Conservation (phyloP, 2,797 vertebrate genomes). For the Synaphobranchus kaupii region DNA sequence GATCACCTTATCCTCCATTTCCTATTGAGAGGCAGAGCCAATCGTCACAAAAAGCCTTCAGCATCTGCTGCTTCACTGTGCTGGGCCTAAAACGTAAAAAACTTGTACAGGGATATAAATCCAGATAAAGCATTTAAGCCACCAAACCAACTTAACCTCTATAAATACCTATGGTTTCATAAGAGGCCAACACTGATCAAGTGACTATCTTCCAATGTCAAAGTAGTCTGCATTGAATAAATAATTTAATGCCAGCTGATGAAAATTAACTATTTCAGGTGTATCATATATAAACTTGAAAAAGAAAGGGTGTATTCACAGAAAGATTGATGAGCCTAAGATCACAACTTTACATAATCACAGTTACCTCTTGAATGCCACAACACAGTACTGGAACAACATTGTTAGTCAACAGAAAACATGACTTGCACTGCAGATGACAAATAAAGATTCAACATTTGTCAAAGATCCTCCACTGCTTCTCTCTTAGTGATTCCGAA, state of each 20-base stretch:
- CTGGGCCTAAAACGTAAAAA: neutral
- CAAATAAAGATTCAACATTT: neutral
- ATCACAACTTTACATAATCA: neutral
- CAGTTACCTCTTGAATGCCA: neutral
- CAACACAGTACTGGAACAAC: neutral
- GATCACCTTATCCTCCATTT: constrained; percentile 89
- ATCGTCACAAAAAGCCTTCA: neutral
- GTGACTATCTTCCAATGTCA: neutral
- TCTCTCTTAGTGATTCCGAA: too few species aligned
- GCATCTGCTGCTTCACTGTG: neutral
- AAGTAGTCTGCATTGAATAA: neutral
- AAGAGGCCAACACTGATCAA: neutral
- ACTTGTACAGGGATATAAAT: neutral
- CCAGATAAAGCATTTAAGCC: neutral
- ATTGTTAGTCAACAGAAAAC: neutral
- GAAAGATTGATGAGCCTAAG: too few species aligned
- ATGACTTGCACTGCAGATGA: neutral
- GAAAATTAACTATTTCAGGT: neutral
- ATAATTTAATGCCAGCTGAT: neutral
- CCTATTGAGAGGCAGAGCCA: constrained; percentile 68
- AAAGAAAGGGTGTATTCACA: neutral
- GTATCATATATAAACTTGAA: neutral
- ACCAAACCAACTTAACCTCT: neutral
- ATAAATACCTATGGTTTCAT: neutral
- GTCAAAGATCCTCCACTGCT: too few species aligned